These are phyloP conservation scores for Amblyteles armatorius DNA, from an alignment of 2,888 invertebrate genomes.

Conservation along the genomic window DNA sequence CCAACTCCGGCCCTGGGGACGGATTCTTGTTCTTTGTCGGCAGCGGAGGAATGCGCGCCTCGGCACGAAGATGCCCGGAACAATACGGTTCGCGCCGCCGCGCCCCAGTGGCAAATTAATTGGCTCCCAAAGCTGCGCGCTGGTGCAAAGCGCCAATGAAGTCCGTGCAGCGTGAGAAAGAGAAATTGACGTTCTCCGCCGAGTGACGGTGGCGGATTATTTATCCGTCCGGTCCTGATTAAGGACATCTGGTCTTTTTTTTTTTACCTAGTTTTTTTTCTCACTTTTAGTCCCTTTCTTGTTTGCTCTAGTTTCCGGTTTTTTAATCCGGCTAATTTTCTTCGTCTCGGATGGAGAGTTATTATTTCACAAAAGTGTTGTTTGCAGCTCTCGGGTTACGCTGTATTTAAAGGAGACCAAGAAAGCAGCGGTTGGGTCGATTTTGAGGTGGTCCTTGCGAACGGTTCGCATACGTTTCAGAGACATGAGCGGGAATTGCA, in stretches of 20 bases:
- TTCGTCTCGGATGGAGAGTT: too few species aligned
- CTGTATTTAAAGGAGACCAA: too few species aligned
- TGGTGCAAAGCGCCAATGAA: slow-evolving; percentile 58
- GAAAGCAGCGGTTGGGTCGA: too few species aligned
- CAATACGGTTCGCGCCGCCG: slow-evolving; percentile 43
- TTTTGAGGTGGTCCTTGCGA: too few species aligned
- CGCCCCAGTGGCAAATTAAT: slow-evolving; percentile 53
- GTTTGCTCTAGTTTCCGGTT: too few species aligned
- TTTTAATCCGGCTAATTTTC: too few species aligned
- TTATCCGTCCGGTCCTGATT: background rate
- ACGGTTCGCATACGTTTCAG: too few species aligned
- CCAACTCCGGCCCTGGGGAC: slow-evolving; percentile 2
- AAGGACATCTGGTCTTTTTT: background rate
- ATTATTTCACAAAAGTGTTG: too few species aligned
- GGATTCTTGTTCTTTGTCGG: slow-evolving; percentile 12
- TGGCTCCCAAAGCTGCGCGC: slow-evolving; percentile 54
- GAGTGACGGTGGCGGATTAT: slow-evolving; percentile 27
- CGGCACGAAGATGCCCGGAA: slow-evolving; percentile 27
- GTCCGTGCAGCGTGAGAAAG: slow-evolving; percentile 6
- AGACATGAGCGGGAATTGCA: too few species aligned
- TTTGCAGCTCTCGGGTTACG: too few species aligned
- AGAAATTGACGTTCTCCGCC: slow-evolving; percentile 6
- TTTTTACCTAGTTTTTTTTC: slow-evolving; percentile 23
- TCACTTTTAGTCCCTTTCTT: background rate
- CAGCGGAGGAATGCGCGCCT: slow-evolving; percentile 19